Evolutionary conservation across 2,888 invertebrate genomes (phyloP).

Genomic region (Drosophila parthenogenetica): DNA sequence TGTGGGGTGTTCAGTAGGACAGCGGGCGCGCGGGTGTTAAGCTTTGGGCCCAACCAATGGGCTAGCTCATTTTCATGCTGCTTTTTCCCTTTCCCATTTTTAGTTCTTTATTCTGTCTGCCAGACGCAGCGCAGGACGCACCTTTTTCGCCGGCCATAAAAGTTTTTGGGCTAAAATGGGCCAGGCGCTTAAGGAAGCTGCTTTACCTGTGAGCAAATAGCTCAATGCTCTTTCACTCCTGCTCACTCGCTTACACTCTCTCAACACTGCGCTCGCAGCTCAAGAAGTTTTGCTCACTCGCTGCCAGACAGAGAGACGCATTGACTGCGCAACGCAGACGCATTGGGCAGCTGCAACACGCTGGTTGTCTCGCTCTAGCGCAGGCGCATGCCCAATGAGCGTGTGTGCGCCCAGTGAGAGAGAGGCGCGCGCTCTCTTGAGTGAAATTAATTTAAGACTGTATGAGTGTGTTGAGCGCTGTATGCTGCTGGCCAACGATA

Average conservation of each 20-base stretch:
- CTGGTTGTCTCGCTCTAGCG: constrained; percentile 49
- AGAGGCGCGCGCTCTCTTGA: constrained; percentile 36
- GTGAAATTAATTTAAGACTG: constrained; percentile 22
- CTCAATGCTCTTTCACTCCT: constrained; percentile 26
- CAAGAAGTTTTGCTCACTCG: neutral
- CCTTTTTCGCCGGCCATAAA: constrained; percentile 57
- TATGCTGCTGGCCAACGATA: neutral
- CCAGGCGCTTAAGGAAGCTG: constrained; percentile 63
- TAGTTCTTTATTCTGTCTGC: neutral
- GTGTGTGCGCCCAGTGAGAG: neutral
- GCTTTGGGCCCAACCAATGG: constrained; percentile 34
- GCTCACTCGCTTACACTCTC: neutral
- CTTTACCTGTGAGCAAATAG: constrained; percentile 37
- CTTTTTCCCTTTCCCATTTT: neutral
- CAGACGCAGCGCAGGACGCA: constrained; percentile 41
- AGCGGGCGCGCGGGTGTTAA: constrained; percentile 19
- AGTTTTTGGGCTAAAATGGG: constrained; percentile 46
- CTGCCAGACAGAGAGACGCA: constrained; percentile 39
- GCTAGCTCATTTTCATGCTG: constrained; percentile 15
- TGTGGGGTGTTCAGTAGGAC: neutral
- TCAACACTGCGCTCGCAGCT: too few relatives aligned
- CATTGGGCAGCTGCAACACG: constrained; percentile 30
- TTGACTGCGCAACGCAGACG: constrained; percentile 42
- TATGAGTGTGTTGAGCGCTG: neutral
- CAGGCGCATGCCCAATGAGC: constrained; percentile 40